Evolutionary conservation across 2,113 vertebrate species (phyloP), one percentile per base, ranked within the genome.

Genomic region (Microcebus tavaratra): DNA sequence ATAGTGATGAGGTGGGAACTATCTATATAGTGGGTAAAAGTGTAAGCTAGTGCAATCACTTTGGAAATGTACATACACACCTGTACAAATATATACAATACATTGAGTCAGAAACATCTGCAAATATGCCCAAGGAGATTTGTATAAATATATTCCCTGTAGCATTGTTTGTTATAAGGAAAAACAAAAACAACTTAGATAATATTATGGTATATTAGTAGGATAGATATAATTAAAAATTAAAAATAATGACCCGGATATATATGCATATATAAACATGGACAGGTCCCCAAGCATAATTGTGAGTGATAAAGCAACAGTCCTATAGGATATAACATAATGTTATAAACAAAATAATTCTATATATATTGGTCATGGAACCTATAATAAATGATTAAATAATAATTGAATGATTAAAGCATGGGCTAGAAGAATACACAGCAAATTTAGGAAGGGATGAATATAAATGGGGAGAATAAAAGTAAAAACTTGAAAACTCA

Each of bases 381-480:
- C 4, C 14, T 61, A 8, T 57, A 70, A 75, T 20, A 67, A 45
- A 59, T 63, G 42, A 73, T n/a, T 29, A 45, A 84, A 50, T 45
- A 21, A 34, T 79, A 57, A 75, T 50, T 57, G 23, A 87, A 63
- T 95, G 50, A 45, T 80, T 70, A 57, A 88, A 91, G 20, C n/a
- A 85, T 87, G 21, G 14, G 6, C 27, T 98, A 18, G 55, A 91
- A 92, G 70, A 92, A 82, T 65, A 68, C 57, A 83, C 12, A 55
- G 48, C 55, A 67, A 68, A 90, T 57, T 94, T 87, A 76, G 75
- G 39, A 90, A 92, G 34, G 8, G 34, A 48, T 91, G 23, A 31
- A 20, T 34, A 63, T 57, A 89, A 42, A 63, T 36, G 5, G n/a
- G 36, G 21, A 91, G 23, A 84, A 61, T 9, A 87, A 57, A 90